Evolutionary conservation across 2,113 vertebrate genomes (phyloP), one percentile per base, ranked within the genome.

Genomic region (Xiphophorus maculatus): DNA sequence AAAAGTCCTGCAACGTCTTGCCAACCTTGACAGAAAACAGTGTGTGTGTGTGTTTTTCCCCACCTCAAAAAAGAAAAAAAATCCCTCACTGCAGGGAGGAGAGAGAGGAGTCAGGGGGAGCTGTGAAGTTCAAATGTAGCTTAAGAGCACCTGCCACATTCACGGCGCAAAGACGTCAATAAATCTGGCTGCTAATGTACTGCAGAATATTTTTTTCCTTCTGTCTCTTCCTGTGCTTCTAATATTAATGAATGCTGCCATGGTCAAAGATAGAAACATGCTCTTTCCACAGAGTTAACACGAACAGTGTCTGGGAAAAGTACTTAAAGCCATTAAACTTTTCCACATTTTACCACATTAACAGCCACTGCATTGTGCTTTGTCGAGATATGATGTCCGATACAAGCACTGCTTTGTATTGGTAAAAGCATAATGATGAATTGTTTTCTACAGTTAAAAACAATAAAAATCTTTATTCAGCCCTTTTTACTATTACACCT

Each of bases 161-260:
- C 77, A 62, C 42, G 78, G 83, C 28, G 76, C 90, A 90, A 91
- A 92, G 82, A 88, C 58, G 88, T 93, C 91, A 92, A 92, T 94
- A 94, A 94, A 94, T 93, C 91, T 89, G 66, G 69, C 83, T 72
- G 66, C 90, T 94, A 90, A 94, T 93, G 92, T 90, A 92, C 80
- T 80, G 40, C 83, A 35, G 84, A 90, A 93, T 92, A 85, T 84
- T 81, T 80, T 79, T 77, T 35, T 11, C 12, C 14, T 83, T 84
- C 79, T 65, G 42, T 62, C 72, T 71, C 72, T 81, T 72, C 79
- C 74, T 70, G 66, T 28, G 82, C 87, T 72, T 94, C 85, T 85
- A 92, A 93, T 94, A 94, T 95, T 93, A 93, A 94, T 93, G 91
- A 82, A 89, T 70, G 83, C 85, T 70, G 87, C 89, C 81, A 81